These are phyloP conservation scores for Kryptolebias ocellatus DNA, from an alignment of 2,797 vertebrate species.

Conservation along the genomic window DNA sequence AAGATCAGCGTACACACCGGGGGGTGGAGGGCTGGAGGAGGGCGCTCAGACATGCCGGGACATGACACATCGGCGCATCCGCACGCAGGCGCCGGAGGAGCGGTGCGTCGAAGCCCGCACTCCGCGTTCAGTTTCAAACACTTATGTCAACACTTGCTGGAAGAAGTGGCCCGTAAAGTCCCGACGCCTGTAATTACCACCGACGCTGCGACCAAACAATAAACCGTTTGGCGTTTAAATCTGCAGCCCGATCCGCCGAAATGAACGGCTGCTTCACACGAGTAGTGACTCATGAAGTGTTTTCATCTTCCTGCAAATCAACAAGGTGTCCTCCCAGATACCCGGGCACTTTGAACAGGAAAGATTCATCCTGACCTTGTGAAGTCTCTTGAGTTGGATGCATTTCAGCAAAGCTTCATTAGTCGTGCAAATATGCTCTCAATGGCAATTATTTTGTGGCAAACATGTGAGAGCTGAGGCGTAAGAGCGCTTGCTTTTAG, in stretches of 20 bases:
- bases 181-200: conserved; percentile 7
- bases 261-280: conserved; percentile 7
- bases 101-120: conserved; percentile 9
- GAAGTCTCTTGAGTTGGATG: neutral
- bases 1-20: conserved; percentile 37
- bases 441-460: too few relatives aligned
- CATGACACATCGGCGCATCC: conserved; percentile 46
- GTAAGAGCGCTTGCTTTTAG: too few relatives aligned
- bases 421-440: neutral
- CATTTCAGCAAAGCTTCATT: conserved; percentile 8
- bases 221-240: conserved; percentile 5
- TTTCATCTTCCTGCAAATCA: conserved; percentile 14
- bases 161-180: conserved; percentile 5
- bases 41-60: conserved; percentile 59
- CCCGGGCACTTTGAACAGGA: conserved; percentile 4
- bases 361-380: conserved; percentile 16
- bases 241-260: conserved; percentile 5
- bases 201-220: neutral
- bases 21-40: conserved; percentile 38
- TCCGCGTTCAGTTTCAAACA: neutral
- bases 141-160: neutral
- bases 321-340: conserved; percentile 13
- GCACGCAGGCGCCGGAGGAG: conserved; percentile 1
- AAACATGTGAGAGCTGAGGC: neutral
- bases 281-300: conserved; percentile 29